Percentiles rank a stretch among this genome's conserved stretches.
Conservation (phyloP, 2,888 invertebrate genomes). For the Oasisia sp. region DNA sequence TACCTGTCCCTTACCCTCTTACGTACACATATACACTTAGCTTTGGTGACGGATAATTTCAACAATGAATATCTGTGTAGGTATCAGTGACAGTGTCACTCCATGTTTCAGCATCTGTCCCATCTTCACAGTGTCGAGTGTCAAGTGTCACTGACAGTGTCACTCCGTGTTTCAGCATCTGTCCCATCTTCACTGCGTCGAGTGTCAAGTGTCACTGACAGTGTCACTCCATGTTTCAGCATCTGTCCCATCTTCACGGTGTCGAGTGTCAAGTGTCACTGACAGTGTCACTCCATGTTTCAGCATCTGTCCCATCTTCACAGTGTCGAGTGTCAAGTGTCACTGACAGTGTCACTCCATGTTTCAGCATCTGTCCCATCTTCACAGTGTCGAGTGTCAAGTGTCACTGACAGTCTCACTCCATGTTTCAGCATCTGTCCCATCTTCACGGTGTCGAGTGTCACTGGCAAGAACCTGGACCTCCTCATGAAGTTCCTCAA, state of each 20-base stretch:
- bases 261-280: background rate
- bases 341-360: background rate
- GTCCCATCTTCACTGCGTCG: background rate
- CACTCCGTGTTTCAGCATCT: background rate
- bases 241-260: slow-evolving; percentile 20
- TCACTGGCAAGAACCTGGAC: slow-evolving; percentile 83
- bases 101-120: background rate
- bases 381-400: slow-evolving; percentile 82
- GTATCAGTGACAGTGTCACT: no score
- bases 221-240: background rate
- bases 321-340: slow-evolving; percentile 81
- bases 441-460: slow-evolving; percentile 80
- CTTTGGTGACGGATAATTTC: no score
- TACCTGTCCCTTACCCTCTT: no score
- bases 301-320: slow-evolving; percentile 52
- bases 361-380: slow-evolving; percentile 64
- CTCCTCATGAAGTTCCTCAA: slow-evolving; percentile 87
- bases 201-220: background rate
- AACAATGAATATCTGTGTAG: no score
- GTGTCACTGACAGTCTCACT: background rate
- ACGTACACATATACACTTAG: no score
- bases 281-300: background rate
- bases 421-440: slow-evolving; percentile 63
- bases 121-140: background rate
- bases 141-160: no score